Conservation (phyloP, 1,140 invertebrate genomes). For the Diorhabda elongata region DNA sequence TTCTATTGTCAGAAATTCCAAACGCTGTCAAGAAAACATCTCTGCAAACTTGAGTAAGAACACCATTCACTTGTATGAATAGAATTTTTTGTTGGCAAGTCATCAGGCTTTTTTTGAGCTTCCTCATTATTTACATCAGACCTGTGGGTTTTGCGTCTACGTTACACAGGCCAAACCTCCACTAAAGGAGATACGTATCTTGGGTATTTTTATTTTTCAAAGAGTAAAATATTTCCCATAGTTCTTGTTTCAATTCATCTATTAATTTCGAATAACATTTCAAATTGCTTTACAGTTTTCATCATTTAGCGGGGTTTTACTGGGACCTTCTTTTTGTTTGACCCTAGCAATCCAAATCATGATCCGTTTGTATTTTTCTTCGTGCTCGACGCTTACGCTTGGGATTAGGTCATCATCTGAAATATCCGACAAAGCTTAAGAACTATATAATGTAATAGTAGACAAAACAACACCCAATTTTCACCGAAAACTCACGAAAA, state of each 20-base stretch:
- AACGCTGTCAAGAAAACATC: not conserved
- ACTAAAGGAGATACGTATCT: not conserved
- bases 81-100: not conserved
- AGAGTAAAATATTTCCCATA: not conserved
- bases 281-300: not conserved
- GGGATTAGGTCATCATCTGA: not conserved
- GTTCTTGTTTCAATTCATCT: not conserved
- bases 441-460: not conserved
- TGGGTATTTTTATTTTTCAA: not conserved
- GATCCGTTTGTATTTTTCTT: not conserved
- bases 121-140: not conserved
- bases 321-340: not conserved
- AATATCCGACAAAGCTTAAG: not conserved
- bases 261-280: not conserved
- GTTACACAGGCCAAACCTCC: not conserved
- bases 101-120: not conserved
- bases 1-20: not conserved
- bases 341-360: not conserved
- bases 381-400: not conserved
- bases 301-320: not conserved
- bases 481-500: not conserved
- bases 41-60: not conserved
- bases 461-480: not conserved
- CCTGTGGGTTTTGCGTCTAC: not conserved
- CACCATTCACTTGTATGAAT: not conserved